phyloP scores from a whole-genome alignment of 2,888 invertebrate genomes.

The Ryuthela nishihirai region DNA sequence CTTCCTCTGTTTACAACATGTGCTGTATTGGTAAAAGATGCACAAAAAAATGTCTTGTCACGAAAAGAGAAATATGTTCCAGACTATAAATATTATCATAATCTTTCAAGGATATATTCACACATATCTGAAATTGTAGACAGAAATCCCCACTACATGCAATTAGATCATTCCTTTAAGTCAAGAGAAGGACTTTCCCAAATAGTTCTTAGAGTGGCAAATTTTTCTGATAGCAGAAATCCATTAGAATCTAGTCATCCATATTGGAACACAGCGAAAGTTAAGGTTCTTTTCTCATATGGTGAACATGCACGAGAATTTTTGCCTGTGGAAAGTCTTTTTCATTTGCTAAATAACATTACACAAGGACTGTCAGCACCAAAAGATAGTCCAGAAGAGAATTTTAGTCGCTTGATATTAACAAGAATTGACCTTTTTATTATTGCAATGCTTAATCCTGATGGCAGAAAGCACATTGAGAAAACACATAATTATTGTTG shows the following conservation, averaged over 20 bases:
- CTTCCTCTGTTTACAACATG: no score
- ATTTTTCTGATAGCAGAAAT: conserved; percentile 43
- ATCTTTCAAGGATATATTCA: background rate
- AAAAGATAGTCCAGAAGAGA: conserved; percentile 24
- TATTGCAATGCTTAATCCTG: conserved; percentile 48
- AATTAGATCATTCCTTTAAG: conserved; percentile 40
- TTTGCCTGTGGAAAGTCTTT: conserved; percentile 48
- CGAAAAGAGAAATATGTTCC: conserved; percentile 45
- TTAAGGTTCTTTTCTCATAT: conserved; percentile 47
- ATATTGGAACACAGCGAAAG: conserved; percentile 24
- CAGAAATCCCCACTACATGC: conserved; percentile 43
- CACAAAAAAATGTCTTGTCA: no score
- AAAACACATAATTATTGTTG: conserved; percentile 48
- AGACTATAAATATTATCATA: conserved; percentile 47
- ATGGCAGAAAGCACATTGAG: conserved; percentile 47
- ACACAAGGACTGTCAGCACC: conserved; percentile 41
- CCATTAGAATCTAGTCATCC: background rate
- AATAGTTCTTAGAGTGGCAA: conserved; percentile 45
- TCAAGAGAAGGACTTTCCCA: conserved; percentile 45
- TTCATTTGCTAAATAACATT: conserved; percentile 45
- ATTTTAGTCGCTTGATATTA: conserved; percentile 42
- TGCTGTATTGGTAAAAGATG: no score
- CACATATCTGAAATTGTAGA: conserved; percentile 42
- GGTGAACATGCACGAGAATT: conserved; percentile 51
- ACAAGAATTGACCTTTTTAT: conserved; percentile 46